Base-by-base conservation (phyloP, 2,888 invertebrate genomes). In the Druceiella hillmani region DNA sequence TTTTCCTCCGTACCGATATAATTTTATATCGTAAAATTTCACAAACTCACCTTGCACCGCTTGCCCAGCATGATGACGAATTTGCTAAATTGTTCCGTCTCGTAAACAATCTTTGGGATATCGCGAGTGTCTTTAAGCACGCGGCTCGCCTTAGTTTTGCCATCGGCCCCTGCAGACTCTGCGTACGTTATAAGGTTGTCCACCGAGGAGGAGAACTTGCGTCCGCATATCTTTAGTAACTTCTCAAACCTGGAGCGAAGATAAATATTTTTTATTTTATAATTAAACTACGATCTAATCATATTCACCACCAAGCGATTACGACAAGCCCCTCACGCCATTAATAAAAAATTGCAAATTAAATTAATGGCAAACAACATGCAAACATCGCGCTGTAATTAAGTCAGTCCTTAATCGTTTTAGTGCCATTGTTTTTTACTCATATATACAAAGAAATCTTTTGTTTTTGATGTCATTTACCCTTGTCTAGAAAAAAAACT, bases 101-200 rank as follows among this genome's bases (percentile, higher is more conserved):
- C 80, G 29, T 74, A 67, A 35, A 83, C 75, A 1, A 82, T 71
- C 31, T 75, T 72, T 5, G 83, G 83, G 49, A 83, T 78, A 12
- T 73, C 62, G 48, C 74, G 74, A 0, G 79, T 79, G 55, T 82
- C 78, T 17, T 72, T 69, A 27, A 78, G 56, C 31, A 79, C 74
- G 37, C 36, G 9, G 56, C 44, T 38, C 25, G 45, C 41, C 6
- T 44, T 45, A 35, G 53, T 49, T 9, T 46, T 48, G 24, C 55
- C 57, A 33, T 57, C 53, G 27, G 62, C 58, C 43, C 71, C 68
- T 15, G 61, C 61, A 49, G 75, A 74, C 50, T 79, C 79, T 14
- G 78, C 53, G 50, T 76, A 74, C 0, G 67, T 63, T 20, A 82
- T 76, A 4, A 81, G 62, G 40, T 67, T 67, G 54, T 80, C 78